Conservation (phyloP, 2,797 vertebrate genomes). For the Hypotaenidia philippensis region DNA sequence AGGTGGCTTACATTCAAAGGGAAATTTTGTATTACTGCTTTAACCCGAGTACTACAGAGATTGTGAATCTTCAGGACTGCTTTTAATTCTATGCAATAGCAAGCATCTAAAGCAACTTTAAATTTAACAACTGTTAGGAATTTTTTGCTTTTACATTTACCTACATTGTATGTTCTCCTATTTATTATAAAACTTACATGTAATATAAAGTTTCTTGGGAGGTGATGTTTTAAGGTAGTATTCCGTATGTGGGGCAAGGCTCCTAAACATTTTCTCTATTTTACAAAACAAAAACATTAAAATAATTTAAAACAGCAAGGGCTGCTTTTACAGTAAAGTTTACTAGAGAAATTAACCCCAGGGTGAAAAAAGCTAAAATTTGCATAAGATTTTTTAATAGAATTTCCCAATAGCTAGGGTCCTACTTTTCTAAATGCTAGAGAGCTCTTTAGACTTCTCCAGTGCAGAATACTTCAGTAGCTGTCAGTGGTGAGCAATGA, state of each 20-base stretch:
- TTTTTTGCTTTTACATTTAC: not conserved
- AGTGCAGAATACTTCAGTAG: not conserved
- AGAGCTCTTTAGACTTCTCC: not conserved
- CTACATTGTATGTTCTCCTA: not conserved
- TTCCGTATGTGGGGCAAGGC: not conserved
- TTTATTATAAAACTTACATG: not conserved
- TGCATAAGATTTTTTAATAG: not conserved
- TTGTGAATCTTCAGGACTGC: not conserved
- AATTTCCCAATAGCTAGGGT: not conserved
- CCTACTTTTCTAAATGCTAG: not conserved
- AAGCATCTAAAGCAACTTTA: not conserved
- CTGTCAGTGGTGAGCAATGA: not conserved
- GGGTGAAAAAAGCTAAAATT: not conserved
- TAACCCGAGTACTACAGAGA: not conserved
- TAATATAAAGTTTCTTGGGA: not conserved
- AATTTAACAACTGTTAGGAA: not conserved
- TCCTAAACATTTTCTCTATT: not conserved
- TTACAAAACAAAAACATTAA: not conserved
- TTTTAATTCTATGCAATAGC: not conserved
- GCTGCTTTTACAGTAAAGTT: not conserved
- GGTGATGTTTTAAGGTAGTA: not conserved
- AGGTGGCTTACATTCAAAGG: not conserved
- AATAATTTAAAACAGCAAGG: not conserved
- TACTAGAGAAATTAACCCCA: not conserved
- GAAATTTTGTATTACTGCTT: not conserved